phyloP scores from a whole-genome alignment of 2,113 vertebrate species.

The Tachycineta bicolor region DNA sequence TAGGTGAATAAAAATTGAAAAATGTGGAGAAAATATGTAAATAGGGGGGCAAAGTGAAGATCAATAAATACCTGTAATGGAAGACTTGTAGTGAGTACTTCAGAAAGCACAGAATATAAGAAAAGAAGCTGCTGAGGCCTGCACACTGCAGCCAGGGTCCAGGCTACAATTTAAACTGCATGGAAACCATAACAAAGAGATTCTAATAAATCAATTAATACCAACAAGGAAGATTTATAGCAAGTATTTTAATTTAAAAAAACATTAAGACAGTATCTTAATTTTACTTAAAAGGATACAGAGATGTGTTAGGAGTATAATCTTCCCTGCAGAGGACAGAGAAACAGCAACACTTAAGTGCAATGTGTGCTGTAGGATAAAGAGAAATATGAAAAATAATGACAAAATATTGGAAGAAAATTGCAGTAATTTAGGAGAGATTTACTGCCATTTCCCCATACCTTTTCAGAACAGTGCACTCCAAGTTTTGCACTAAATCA shows the following conservation, averaged over 20 bases:
- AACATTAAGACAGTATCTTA: not conserved
- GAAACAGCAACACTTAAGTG: not conserved
- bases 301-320: not conserved
- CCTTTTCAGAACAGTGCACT: not conserved
- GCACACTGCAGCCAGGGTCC: not conserved
- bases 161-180: not conserved
- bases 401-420: not conserved
- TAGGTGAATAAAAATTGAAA: not conserved
- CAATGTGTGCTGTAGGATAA: not conserved
- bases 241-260: not conserved
- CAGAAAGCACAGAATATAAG: not conserved
- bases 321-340: not conserved
- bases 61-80: not conserved
- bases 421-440: not conserved
- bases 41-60: not conserved
- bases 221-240: not conserved
- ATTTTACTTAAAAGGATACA: not conserved
- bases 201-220: not conserved
- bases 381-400: not conserved
- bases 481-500: not conserved
- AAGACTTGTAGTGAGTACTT: not conserved
- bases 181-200: not conserved
- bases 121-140: not conserved
- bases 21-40: not conserved
- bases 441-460: not conserved